Evolutionary conservation across 2,113 vertebrate species (phyloP).

Genomic region (Nothobranchius furzeri): DNA sequence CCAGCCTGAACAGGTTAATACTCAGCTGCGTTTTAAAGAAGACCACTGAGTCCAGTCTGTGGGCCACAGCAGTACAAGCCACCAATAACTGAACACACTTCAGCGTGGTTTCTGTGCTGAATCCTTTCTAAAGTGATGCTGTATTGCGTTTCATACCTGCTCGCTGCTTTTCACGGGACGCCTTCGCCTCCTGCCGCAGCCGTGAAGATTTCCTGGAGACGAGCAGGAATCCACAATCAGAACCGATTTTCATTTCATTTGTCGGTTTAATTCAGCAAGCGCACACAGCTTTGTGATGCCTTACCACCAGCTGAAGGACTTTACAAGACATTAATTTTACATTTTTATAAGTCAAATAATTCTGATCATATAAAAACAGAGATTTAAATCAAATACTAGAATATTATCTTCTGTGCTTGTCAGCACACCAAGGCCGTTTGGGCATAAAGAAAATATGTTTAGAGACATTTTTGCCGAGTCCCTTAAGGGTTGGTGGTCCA

Average conservation of each 20-base stretch:
- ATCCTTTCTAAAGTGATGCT: background rate
- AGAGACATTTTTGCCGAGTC: no score
- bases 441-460: no score
- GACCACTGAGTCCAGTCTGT: no score
- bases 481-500: no score
- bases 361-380: no score
- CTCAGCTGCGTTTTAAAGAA: no score
- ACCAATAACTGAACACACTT: background rate
- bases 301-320: background rate
- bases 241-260: background rate
- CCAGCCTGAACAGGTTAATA: no score
- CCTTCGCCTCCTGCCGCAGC: conserved; percentile 74
- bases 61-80: background rate
- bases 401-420: no score
- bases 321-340: background rate
- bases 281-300: background rate
- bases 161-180: conserved; percentile 60
- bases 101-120: background rate
- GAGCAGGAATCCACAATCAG: background rate
- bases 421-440: no score
- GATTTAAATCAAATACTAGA: no score
- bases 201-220: conserved; percentile 75
- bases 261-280: background rate
- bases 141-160: conserved; percentile 28
- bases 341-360: no score